Base-by-base conservation (phyloP, 2,113 vertebrate species). In the Brachyhypopomus gauderio region DNA sequence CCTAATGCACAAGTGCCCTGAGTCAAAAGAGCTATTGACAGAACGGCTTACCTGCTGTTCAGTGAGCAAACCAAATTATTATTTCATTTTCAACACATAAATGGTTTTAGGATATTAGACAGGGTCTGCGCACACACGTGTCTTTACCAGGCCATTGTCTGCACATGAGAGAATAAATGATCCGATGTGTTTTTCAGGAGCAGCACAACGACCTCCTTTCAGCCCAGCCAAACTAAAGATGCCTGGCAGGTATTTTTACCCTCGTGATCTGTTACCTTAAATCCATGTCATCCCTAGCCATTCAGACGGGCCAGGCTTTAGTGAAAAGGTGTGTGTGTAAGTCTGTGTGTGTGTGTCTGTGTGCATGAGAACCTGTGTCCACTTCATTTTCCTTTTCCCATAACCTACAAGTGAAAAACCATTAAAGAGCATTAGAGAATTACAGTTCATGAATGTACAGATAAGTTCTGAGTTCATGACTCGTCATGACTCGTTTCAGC, bases 21-120 rank as follows among this genome's bases (percentile, higher is more conserved):
- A 38, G 17, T 80, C 80, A 84, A 86, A 82, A 80, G 80, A 75
- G 74, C 62, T 83, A 79, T 82, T 86, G 85, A 86, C 81, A 74
- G 77, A 83, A 60, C 30, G 74, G 69, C 70, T 83, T 83, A 74
- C 58, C 55, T 23, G 72, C 59, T 77, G 72, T 79, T 85, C 78
- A 77, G 81, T 55, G 73, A 73, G 83, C 80, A 69, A 80, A 67
- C 27, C 38, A 30, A 80, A 85, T 72, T 75, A 80, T 83, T 71
- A 72, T 74, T 83, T 79, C 55, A 77, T 77, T 83, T 83, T 85
- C 77, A 77, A 70, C 69, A 77, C 80, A 78, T 73, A 77, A 83
- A 83, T 85, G 73, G 78, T 83, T 86, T 77, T 58, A 77, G 72
- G 84, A 83, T 83, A 80, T 83, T 77, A 80, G 27, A 62, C 23